Evolutionary conservation across 1,140 invertebrate genomes (phyloP).

Genomic region (Danaus plexippus): DNA sequence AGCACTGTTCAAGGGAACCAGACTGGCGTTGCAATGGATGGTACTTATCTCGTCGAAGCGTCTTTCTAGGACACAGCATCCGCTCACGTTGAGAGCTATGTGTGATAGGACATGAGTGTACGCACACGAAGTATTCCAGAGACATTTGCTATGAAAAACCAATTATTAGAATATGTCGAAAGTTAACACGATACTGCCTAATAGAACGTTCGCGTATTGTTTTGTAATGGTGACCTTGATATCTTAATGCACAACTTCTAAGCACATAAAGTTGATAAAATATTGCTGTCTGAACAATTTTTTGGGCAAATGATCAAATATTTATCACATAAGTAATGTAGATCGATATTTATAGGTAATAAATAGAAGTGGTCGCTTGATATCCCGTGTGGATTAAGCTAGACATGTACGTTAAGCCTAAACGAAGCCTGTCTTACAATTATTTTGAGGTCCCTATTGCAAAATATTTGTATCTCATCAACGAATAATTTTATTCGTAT

Average conservation of each 20-base stretch:
- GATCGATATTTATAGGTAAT: too few species aligned
- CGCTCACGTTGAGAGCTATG: constrained; percentile 56
- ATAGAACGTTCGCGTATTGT: constrained; percentile 10
- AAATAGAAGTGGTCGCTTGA: too few species aligned
- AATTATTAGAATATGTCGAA: constrained; percentile 59
- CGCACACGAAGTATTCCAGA: constrained; percentile 9
- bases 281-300: too few species aligned
- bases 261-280: background rate
- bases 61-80: constrained; percentile 77
- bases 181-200: constrained; percentile 66
- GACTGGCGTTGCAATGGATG: constrained; percentile 84
- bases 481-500: constrained; percentile 39
- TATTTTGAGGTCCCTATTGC: constrained; percentile 16
- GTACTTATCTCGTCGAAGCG: constrained; percentile 86
- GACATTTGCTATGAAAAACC: constrained; percentile 25
- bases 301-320: too few species aligned
- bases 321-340: too few species aligned
- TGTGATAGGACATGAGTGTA: constrained; percentile 28
- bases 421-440: background rate
- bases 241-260: background rate
- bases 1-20: constrained; percentile 82
- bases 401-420: background rate
- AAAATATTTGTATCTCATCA: constrained; percentile 19
- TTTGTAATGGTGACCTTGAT: constrained; percentile 14
- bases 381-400: too few species aligned